phyloP scores from a whole-genome alignment of 2,113 vertebrate genomes.

The Epinephelus lanceolatus region DNA sequence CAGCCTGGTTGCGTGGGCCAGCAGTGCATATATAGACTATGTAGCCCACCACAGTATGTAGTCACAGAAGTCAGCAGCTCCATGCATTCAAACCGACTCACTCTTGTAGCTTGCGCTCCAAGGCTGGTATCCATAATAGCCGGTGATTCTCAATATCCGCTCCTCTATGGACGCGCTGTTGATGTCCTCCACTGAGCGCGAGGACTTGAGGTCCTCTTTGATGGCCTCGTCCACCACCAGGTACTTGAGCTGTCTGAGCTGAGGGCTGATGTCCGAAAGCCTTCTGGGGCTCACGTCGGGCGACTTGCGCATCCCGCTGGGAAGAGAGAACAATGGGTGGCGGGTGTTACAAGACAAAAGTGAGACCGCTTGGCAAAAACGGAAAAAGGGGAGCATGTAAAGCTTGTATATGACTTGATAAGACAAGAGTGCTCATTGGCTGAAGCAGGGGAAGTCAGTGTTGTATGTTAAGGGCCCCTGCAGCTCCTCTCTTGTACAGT shows the following conservation, averaged over 20 bases:
- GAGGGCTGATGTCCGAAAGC: constrained; percentile 97
- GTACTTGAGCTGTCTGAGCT: constrained; percentile 96
- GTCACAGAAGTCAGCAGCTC: background rate
- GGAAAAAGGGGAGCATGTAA: background rate
- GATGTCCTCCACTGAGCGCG: constrained; percentile 94
- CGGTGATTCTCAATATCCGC: constrained; percentile 92
- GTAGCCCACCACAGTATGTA: background rate
- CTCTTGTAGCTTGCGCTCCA: constrained; percentile 92
- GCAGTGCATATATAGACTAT: background rate
- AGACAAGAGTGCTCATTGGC: constrained; percentile 28
- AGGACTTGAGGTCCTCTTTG: constrained; percentile 95
- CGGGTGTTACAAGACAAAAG: constrained; percentile 37
- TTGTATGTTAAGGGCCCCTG: constrained; percentile 42
- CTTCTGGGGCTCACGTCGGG: constrained; percentile 94
- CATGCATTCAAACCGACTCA: constrained; percentile 80
- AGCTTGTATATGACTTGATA: constrained; percentile 6
- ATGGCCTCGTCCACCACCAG: constrained; percentile 95
- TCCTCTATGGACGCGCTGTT: constrained; percentile 94
- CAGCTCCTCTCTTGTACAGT: constrained; percentile 56
- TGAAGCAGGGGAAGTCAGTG: constrained; percentile 21
- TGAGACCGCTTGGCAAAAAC: constrained; percentile 2
- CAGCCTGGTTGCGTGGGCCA: background rate
- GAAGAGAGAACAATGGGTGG: constrained; percentile 65
- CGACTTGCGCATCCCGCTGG: constrained; percentile 92
- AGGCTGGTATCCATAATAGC: constrained; percentile 96